These are phyloP conservation scores for Phylloscopus whistleri DNA, from an alignment of 2,113 vertebrate species.

Conservation along the genomic window DNA sequence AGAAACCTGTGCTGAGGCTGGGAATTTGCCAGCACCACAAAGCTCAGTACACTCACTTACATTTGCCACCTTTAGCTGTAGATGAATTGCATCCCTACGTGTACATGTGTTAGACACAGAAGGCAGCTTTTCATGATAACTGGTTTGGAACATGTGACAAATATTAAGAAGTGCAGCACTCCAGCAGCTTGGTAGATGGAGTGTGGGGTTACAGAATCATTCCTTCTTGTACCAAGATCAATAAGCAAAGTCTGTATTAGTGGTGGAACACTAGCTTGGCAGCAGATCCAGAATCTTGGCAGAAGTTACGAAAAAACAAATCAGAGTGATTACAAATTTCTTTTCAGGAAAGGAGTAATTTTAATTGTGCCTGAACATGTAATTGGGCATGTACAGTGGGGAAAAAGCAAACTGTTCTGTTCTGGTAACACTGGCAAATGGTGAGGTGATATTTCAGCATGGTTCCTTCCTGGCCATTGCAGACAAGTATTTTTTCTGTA, in stretches of 20 bases:
- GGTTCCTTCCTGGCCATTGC: not conserved
- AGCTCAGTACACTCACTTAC: not conserved
- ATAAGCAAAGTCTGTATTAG: not conserved
- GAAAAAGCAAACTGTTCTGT: not conserved
- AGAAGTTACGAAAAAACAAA: not conserved
- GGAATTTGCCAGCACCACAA: not conserved
- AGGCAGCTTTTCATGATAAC: not conserved
- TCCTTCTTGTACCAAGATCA: not conserved
- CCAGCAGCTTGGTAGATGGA: not conserved
- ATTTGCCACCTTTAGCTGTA: not conserved
- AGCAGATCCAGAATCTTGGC: not conserved
- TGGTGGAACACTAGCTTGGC: not conserved
- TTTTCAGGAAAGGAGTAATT: not conserved
- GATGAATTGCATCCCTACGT: rapidly evolving
- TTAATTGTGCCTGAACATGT: not conserved
- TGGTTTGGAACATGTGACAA: not conserved
- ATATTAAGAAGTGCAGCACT: not conserved
- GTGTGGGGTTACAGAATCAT: not conserved
- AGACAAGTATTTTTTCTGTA: not conserved
- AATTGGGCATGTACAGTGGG: not conserved
- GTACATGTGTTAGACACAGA: not conserved
- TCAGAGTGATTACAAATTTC: not conserved
- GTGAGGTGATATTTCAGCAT: not conserved
- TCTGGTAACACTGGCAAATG: not conserved
- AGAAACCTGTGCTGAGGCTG: not conserved